Conservation (phyloP, 1,140 invertebrate genomes). For the Ceratitis capitata region DNA sequence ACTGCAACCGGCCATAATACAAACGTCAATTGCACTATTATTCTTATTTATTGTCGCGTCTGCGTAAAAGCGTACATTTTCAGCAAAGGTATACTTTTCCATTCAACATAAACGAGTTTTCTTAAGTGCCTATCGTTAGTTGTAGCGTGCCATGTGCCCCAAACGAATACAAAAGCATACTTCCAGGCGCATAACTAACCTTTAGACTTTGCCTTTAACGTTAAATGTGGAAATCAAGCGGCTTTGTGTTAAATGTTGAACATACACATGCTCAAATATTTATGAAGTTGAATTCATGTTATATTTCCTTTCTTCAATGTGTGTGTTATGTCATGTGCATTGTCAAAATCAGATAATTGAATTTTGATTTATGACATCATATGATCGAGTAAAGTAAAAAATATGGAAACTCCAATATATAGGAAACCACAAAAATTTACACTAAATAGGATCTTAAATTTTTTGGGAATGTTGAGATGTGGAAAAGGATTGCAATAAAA, state of each 20-base stretch:
- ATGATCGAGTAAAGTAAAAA: background rate
- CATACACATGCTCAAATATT: background rate
- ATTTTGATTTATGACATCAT: slow-evolving; percentile 25
- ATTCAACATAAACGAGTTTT: background rate
- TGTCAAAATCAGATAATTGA: slow-evolving; percentile 35
- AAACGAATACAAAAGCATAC: background rate
- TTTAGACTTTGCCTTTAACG: background rate
- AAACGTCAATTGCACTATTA: slow-evolving; percentile 12
- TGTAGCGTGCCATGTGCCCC: background rate
- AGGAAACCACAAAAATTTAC: background rate
- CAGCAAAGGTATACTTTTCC: too few relatives aligned
- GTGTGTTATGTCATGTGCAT: background rate
- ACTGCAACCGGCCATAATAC: background rate
- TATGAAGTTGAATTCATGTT: too few relatives aligned
- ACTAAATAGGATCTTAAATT: background rate
- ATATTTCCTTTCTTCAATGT: background rate
- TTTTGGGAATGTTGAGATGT: background rate
- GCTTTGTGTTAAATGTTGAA: too few relatives aligned
- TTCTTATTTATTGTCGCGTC: background rate
- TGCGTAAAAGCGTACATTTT: too few relatives aligned
- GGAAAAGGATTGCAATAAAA: background rate
- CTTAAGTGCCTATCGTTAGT: background rate
- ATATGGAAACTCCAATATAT: background rate
- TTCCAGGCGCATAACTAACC: background rate
- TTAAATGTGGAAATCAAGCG: slow-evolving; percentile 1